These are phyloP conservation scores for Cyclura pinguis DNA, from an alignment of 2,797 vertebrate genomes.

Conservation along the genomic window DNA sequence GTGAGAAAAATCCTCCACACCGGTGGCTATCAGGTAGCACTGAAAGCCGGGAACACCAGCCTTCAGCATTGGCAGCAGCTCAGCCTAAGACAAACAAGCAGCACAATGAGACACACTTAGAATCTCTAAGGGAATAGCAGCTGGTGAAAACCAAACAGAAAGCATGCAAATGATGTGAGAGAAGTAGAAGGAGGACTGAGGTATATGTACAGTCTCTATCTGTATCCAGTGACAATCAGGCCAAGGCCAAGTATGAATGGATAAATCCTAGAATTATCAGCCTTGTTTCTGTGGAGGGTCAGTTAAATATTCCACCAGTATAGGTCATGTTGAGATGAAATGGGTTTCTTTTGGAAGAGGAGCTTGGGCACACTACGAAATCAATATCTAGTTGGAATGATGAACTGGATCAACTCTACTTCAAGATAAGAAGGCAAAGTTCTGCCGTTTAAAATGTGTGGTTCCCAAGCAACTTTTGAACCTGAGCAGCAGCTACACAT, in stretches of 20 bases:
- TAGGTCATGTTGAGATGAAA: background rate
- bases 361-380: background rate
- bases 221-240: background rate
- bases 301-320: background rate
- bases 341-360: background rate
- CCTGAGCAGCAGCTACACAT: background rate
- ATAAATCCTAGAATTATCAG: background rate
- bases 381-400: background rate
- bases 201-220: background rate
- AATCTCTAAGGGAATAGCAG: background rate
- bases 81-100: constrained; percentile 69
- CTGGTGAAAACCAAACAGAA: background rate
- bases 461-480: background rate
- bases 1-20: constrained; percentile 87
- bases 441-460: background rate
- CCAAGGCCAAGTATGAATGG: background rate
- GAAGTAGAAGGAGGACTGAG: background rate
- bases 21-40: constrained; percentile 88
- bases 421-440: background rate
- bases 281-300: background rate
- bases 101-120: no score
- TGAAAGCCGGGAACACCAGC: constrained; percentile 87
- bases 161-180: background rate
- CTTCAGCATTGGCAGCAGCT: constrained; percentile 83
- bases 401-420: background rate